Evolutionary conservation across 64 coral and sea anemone genomes (phyloP), one percentile per base, ranked within the genome.

Genomic region (Hydrozoanthus tunicans): DNA sequence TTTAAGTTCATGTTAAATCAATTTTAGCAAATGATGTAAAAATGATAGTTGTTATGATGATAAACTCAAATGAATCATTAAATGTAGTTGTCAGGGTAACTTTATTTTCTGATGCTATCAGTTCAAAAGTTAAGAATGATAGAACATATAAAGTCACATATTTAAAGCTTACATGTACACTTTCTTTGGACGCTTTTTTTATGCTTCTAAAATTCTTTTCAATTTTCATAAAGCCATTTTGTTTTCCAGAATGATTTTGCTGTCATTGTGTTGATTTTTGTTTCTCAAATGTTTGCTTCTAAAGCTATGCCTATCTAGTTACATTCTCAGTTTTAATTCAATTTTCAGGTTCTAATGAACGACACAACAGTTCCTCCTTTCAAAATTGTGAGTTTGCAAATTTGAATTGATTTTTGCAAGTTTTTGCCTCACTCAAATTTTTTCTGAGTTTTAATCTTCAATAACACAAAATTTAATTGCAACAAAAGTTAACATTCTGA

Each of bases 331-430:
- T 54, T 73, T 73, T 86, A 86, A 65, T 86, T 86, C 66, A 73
- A 86, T 86, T 86, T 86, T 73, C 83, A 86, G 83, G 83, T 32
- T 86, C 67, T 73, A 73, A 86, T 25, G 68, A 86, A 86, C 55
- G 54, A 24, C 67, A 73, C 67, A 86, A 86, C 68, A 86, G 66
- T 70, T 59, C 83, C 66, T 59, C 67, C 66, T 86, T 86, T 86
- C 83, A 73, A 58, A 86, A 86, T 86, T 86, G 83, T 86, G 83
- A 86, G 83, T 86, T 72, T 68, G 54, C 67, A 86, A 86, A 68
- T 72, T 72, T 86, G 51, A 86, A 11, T 86, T 86, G 53, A 86
- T 59, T 86, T 80, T 58, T 86, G 20, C 83, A 86, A 86, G 17
- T 86, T 85, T 86, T 85, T 86, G 54, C 12, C 53, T 24, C 17